Evolutionary conservation across 1,140 invertebrate genomes (phyloP).

Genomic region (Drosophila tristis): DNA sequence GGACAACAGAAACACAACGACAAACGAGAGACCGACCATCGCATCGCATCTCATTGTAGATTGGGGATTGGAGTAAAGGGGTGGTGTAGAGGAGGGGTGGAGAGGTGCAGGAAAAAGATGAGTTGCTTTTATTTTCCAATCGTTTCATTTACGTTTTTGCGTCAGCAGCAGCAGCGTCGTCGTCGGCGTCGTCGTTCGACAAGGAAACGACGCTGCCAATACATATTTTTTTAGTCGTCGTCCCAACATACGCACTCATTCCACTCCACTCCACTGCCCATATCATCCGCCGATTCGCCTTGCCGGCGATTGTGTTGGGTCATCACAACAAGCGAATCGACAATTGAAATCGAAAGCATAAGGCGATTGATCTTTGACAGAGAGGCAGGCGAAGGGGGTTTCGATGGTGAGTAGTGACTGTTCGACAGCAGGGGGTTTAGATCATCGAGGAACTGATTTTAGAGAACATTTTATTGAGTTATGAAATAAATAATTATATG

Average conservation of each 20-base stretch:
- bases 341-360: too few relatives aligned
- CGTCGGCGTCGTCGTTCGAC: constrained; percentile 31
- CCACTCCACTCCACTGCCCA: neutral
- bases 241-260: constrained; percentile 23
- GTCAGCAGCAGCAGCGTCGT: constrained; percentile 52
- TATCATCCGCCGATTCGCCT: constrained; percentile 15
- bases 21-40: constrained; percentile 10
- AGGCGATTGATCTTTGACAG: too few relatives aligned
- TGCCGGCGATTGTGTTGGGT: too few relatives aligned
- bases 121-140: constrained; percentile 78
- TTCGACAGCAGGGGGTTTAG: too few relatives aligned
- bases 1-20: constrained; percentile 45
- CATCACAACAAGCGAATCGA: too few relatives aligned
- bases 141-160: constrained; percentile 63
- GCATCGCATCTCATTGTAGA: neutral
- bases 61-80: neutral
- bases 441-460: too few relatives aligned
- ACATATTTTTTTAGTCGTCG: constrained; percentile 40
- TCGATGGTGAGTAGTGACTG: too few relatives aligned
- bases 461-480: too few relatives aligned
- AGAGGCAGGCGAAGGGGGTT: too few relatives aligned
- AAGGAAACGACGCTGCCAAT: constrained; percentile 62
- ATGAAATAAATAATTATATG: too few relatives aligned
- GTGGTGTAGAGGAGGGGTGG: too few relatives aligned
- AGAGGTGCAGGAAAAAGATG: constrained; percentile 32